phyloP scores from a whole-genome alignment of 2,797 vertebrate species.

The Squalus acanthias region DNA sequence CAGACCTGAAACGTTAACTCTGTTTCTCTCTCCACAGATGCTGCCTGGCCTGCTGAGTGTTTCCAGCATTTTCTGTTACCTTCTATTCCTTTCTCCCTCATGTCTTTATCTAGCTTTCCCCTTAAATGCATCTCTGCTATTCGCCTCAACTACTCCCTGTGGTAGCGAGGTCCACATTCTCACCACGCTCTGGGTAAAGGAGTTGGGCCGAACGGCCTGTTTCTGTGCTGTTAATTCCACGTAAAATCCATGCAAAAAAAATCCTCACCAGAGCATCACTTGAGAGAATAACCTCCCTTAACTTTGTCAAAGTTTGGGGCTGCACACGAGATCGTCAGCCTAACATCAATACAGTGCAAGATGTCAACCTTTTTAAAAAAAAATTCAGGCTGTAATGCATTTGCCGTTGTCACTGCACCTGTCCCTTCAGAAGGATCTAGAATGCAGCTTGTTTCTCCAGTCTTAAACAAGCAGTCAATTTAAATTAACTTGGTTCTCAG shows the following conservation, averaged over 20 bases:
- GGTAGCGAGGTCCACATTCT: neutral
- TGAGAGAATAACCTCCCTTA: neutral
- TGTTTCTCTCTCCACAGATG: too few relatives aligned
- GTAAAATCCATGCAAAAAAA: neutral
- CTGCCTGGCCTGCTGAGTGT: too few relatives aligned
- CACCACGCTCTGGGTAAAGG: neutral
- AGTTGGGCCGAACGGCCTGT: neutral
- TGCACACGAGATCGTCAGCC: neutral
- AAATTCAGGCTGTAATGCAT: neutral
- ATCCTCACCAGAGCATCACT: neutral
- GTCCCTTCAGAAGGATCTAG: conserved; percentile 30
- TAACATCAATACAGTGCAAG: neutral
- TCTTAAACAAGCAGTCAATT: conserved; percentile 65
- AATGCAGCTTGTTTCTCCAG: conserved; percentile 47
- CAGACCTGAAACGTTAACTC: too few relatives aligned
- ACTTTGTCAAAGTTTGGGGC: neutral
- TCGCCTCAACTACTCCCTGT: neutral
- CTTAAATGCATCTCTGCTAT: neutral
- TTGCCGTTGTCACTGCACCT: neutral
- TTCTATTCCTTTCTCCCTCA: neutral
- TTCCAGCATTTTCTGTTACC: too few relatives aligned
- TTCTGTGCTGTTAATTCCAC: too few relatives aligned
- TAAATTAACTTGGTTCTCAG: conserved; percentile 63
- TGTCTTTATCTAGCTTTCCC: neutral
- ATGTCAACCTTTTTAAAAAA: neutral